These are phyloP conservation scores for Bothrops jararaca DNA, from an alignment of 2,113 vertebrate genomes.

Conservation along the genomic window DNA sequence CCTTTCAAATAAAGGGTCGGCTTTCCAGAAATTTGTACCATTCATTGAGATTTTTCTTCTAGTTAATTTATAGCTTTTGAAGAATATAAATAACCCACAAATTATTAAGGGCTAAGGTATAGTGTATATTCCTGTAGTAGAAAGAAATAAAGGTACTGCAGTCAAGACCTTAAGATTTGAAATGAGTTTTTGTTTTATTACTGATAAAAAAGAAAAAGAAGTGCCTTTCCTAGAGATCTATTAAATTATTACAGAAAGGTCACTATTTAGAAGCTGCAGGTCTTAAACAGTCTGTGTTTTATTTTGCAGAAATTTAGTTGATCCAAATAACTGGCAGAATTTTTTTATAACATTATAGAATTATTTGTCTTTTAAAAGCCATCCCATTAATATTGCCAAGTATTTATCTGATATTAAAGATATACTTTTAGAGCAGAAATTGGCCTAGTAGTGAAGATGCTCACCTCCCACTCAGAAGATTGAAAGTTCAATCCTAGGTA, in stretches of 20 bases:
- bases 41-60: slow-evolving; percentile 38
- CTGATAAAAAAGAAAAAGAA: slow-evolving; percentile 18
- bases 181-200: slow-evolving; percentile 9
- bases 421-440: too few species aligned
- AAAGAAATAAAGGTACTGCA: slow-evolving; percentile 27
- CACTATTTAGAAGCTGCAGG: slow-evolving; percentile 26
- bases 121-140: slow-evolving; percentile 17
- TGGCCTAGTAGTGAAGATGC: too few species aligned
- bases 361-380: slow-evolving; percentile 45
- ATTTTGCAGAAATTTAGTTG: slow-evolving; percentile 50
- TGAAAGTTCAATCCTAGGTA: too few species aligned
- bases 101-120: slow-evolving; percentile 23
- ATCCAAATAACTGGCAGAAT: slow-evolving; percentile 41
- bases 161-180: slow-evolving; percentile 13
- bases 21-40: slow-evolving; percentile 28
- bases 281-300: slow-evolving; percentile 54
- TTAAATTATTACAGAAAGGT: slow-evolving; percentile 44
- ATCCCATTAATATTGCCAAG: slow-evolving; percentile 30
- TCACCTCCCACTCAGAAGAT: too few species aligned
- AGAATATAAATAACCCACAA: slow-evolving; percentile 17
- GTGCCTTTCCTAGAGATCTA: slow-evolving; percentile 32
- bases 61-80: slow-evolving; percentile 2
- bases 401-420: slow-evolving; percentile 22
- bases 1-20: slow-evolving; percentile 38
- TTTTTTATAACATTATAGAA: slow-evolving; percentile 30